Base-by-base conservation (phyloP, 1,140 invertebrate species). In the Panagrolaimus sp. region DNA sequence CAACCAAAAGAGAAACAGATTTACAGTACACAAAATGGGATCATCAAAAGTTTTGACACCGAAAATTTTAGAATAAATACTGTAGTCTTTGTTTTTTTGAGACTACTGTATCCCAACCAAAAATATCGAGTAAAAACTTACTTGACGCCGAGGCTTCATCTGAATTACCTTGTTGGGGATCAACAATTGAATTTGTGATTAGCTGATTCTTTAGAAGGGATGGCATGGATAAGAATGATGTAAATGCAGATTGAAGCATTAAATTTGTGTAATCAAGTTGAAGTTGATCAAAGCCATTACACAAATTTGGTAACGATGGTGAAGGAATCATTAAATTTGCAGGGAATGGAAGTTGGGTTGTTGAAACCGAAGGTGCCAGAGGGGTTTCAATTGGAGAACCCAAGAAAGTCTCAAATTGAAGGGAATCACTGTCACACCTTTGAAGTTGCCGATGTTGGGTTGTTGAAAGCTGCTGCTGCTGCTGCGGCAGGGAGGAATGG, bases 311-410 rank as follows among this genome's bases (percentile, higher is more conserved):
- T 14, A 82, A 66, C 21, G 74, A 78, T 9, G 80, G 80, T 1
- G 80, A 82, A 21, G 80, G 80, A 48, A 82, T 69, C 65, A 82
- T 78, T 32, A 82, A 38, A 63, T 79, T 71, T 26, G 81, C 67
- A 21, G 71, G 63, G 58, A 71, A 71, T 43, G 48, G 71, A 47
- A 68, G 52, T 62, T 14, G 68, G 21, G 62, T 48, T 46, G 47
- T 67, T 17, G 46, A 69, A 45, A 63, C 71, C 5, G 73, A 62
- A 65, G 66, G 46, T 28, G 48, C 43, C 47, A 68, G 45, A 26
- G 45, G 21, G 38, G 65, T 21, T 52, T 63, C 15, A 46, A 63
- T 44, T 28, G 64, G 73, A 21, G 48, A 63, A 14, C 17, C 26
- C 0, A 45, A 52, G 0, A 65, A 38, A 43, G 70, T 32, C 21